Evolutionary conservation across 2,113 vertebrate genomes (phyloP), one percentile per base, ranked within the genome.

Genomic region (Brachyistius frenatus): DNA sequence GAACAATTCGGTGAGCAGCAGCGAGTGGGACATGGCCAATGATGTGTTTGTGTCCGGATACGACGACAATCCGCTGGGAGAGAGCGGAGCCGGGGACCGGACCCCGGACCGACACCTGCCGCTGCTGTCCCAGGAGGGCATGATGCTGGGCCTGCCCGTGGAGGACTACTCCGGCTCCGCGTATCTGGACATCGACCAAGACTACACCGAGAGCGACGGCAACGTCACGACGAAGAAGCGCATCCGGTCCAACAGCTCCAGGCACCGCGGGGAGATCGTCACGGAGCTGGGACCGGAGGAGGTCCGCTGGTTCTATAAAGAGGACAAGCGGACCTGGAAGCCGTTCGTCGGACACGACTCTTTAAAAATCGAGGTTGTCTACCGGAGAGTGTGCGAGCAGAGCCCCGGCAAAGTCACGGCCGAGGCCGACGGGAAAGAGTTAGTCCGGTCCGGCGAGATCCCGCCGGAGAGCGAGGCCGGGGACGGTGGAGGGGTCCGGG

Each of bases 331-430:
- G 80, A 96, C 93, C 53, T 99, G 98, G 97, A 99, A 98, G 52
- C 96, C 97, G 0, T 99, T 99, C 72, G 96, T 98, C 60, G 97
- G 97, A 14, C 97, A 97, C 89, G 97, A 98, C 91, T 99, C 98
- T n/a, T 91, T 99, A 36, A 95, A 96, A 86, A 96, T 99, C 74
- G 98, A 99, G 92, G 81, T 94, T 6, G 93, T 95, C 57, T 95
- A 95, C 80, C 95, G 95, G 32, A 95, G 93, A 32, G 91, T 96
- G 49, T 87, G 82, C 66, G 92, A 94, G 58, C 88, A 89, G 36
- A 91, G 85, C 53, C 93, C 78, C 1, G 64, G 78, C 72, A 81
- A 75, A 69, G 79, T 58, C 55, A 84, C 54, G 10, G 37, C 23
- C 5, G 87, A 76, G 15, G 84, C 84, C 11, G 85, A 86, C 39